phyloP scores from a whole-genome alignment of 1,140 invertebrate genomes.

The Leptonema lineaticorne region DNA sequence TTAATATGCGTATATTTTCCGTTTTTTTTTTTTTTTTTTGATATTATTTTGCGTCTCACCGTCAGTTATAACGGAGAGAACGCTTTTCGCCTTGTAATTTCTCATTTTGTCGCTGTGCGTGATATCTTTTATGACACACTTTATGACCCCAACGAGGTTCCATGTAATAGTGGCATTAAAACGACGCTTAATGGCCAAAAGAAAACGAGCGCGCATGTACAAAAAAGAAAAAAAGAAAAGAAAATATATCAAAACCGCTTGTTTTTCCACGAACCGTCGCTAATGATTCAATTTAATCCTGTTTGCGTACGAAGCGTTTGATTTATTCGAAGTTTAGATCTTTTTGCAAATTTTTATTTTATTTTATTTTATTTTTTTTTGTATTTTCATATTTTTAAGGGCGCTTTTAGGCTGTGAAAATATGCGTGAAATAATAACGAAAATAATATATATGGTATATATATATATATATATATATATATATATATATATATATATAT shows the following conservation, averaged over 20 bases:
- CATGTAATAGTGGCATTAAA: constrained; percentile 15
- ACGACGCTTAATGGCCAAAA: constrained; percentile 2
- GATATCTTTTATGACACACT: constrained; percentile 16
- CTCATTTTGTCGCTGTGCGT: constrained; percentile 16
- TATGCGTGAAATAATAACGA: too few species aligned
- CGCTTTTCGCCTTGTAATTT: constrained; percentile 2
- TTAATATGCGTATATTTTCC: not conserved
- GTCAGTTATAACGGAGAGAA: not conserved
- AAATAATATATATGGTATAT: too few species aligned
- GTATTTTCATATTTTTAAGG: too few species aligned
- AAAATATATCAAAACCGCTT: constrained; percentile 11
- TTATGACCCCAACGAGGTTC: constrained; percentile 11
- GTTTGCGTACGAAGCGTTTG: not conserved
- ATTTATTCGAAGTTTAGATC: constrained; percentile 7
- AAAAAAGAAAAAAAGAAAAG: too few species aligned
- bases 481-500: too few species aligned
- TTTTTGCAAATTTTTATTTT: too few species aligned
- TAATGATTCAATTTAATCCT: constrained; percentile 18
- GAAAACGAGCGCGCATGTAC: too few species aligned
- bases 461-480: too few species aligned
- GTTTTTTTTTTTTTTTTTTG: not conserved
- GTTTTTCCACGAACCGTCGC: not conserved
- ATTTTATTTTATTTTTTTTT: too few species aligned
- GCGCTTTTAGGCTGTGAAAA: too few species aligned
- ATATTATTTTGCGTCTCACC: not conserved